Evolutionary conservation across 1,140 invertebrate genomes (phyloP).

Genomic region (Akabosia matsudoensis): DNA sequence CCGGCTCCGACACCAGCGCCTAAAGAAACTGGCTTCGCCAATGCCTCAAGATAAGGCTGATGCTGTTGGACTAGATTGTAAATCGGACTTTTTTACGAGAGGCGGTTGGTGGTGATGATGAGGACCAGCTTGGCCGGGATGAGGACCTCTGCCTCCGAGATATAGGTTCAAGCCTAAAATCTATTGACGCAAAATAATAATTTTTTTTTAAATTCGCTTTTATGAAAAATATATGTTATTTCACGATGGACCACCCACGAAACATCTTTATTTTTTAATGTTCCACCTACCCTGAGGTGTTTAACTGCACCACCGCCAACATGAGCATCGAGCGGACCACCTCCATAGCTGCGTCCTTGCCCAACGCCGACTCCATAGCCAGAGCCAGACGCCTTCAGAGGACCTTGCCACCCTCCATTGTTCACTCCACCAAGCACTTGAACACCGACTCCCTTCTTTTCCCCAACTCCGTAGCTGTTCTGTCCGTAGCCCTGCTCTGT

Average conservation of each 20-base stretch:
- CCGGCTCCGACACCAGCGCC: not conserved
- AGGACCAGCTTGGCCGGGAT: not conserved
- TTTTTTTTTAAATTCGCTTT: not conserved
- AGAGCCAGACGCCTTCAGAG: not conserved
- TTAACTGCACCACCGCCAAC: not conserved
- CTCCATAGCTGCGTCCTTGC: not conserved
- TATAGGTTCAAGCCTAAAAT: slow-evolving; percentile 12
- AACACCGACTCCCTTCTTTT: slow-evolving; percentile 3
- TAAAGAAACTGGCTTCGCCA: not conserved
- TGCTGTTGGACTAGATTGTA: not conserved
- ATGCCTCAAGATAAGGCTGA: not conserved
- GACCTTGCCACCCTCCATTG: not conserved
- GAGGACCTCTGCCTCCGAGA: slow-evolving; percentile 1
- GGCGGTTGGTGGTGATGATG: not conserved
- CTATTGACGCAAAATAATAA: not conserved
- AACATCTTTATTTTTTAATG: not conserved
- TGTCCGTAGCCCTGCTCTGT: slow-evolving; percentile 20
- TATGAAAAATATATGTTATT: not conserved
- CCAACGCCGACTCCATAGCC: not conserved
- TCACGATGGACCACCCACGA: not conserved
- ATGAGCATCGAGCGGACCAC: not conserved
- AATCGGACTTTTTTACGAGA: not conserved
- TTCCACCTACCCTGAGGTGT: not conserved
- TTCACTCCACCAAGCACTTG: not conserved
- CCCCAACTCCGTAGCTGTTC: not conserved